These are phyloP conservation scores for Cryptocephalus primarius DNA, from an alignment of 2,888 invertebrate species.

Conservation along the genomic window DNA sequence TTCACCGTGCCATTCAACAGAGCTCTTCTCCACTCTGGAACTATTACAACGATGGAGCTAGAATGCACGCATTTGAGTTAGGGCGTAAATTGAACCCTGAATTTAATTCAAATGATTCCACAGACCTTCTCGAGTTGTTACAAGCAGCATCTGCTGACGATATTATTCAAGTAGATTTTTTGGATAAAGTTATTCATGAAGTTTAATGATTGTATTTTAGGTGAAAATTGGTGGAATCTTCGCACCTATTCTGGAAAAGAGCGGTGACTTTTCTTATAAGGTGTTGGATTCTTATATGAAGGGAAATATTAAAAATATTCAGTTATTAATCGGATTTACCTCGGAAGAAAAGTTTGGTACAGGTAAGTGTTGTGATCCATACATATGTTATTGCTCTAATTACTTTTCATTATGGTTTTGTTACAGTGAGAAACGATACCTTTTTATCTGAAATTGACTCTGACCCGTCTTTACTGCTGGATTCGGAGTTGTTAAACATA, in stretches of 20 bases:
- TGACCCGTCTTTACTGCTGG: too few species aligned
- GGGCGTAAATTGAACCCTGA: conserved; percentile 1
- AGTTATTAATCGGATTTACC: background rate
- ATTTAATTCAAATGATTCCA: conserved; percentile 3
- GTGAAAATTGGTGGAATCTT: background rate
- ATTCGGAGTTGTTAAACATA: too few species aligned
- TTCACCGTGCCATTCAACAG: conserved; percentile 9
- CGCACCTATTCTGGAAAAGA: background rate
- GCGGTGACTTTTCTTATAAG: background rate
- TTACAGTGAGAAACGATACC: too few species aligned
- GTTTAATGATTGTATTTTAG: background rate
- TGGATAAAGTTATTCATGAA: too few species aligned
- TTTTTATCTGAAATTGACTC: too few species aligned
- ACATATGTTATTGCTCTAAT: too few species aligned
- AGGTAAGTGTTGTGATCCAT: too few species aligned
- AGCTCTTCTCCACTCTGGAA: conserved; percentile 6
- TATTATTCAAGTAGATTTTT: conserved; percentile 1
- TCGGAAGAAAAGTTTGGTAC: background rate
- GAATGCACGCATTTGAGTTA: conserved; percentile 6
- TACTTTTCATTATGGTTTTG: too few species aligned
- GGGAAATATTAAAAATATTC: background rate
- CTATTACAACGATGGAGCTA: conserved; percentile 4
- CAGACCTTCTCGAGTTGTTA: conserved; percentile 1
- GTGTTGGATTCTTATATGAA: background rate
- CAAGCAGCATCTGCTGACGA: conserved; percentile 2